These are phyloP conservation scores for Forbesichthys papilliferus DNA, from an alignment of 2,113 vertebrate species.

Conservation along the genomic window DNA sequence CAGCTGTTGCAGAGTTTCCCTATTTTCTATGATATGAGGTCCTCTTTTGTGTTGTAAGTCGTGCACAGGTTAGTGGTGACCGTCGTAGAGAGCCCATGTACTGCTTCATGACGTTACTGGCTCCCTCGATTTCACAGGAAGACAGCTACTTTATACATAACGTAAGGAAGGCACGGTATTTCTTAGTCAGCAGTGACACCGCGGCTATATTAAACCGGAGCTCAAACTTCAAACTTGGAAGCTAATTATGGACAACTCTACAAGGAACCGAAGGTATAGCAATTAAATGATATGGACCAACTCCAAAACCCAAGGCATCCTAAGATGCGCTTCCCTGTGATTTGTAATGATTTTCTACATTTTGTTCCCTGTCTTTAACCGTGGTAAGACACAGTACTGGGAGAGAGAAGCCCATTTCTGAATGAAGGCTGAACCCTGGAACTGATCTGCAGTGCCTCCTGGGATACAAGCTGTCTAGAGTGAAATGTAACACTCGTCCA, in stretches of 20 bases:
- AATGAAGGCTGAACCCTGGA: slow-evolving; percentile 44
- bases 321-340: not conserved
- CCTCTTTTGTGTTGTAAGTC: slow-evolving; percentile 4
- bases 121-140: slow-evolving; percentile 35
- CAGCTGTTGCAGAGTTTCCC: not conserved
- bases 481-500: slow-evolving; percentile 61
- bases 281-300: slow-evolving; percentile 34
- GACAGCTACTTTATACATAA: slow-evolving; percentile 40
- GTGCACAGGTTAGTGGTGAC: slow-evolving; percentile 6
- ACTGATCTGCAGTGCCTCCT: slow-evolving; percentile 41
- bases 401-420: slow-evolving; percentile 28
- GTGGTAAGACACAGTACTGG: slow-evolving; percentile 9
- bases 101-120: slow-evolving; percentile 34
- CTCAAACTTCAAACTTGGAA: slow-evolving; percentile 54
- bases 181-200: slow-evolving; percentile 75
- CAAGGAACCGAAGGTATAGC: slow-evolving; percentile 49
- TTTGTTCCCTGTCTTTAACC: not conserved
- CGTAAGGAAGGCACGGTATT: slow-evolving; percentile 57
- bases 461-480: slow-evolving; percentile 54
- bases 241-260: slow-evolving; percentile 73
- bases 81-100: slow-evolving; percentile 6
- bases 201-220: slow-evolving; percentile 69
- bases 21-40: slow-evolving; percentile 5
- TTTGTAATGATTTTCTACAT: slow-evolving; percentile 3
- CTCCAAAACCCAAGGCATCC: slow-evolving; percentile 11